These are phyloP conservation scores for Diarsia rubi DNA, from an alignment of 2,888 invertebrate genomes.

Conservation along the genomic window DNA sequence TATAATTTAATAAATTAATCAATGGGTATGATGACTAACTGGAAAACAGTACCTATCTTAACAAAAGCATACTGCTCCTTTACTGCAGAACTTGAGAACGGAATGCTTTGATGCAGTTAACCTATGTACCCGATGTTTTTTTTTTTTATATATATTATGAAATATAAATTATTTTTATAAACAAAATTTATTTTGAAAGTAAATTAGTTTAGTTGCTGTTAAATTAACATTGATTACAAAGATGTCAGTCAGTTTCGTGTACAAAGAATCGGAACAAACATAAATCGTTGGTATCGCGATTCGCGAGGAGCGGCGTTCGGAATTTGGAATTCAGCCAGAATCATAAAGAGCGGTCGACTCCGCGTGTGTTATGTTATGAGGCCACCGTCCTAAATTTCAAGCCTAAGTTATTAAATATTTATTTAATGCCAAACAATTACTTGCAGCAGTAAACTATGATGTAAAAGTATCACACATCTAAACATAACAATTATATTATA, in stretches of 20 bases:
- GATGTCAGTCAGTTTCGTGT: slow-evolving; percentile 62
- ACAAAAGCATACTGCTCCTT: not conserved
- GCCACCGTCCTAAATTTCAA: slow-evolving; percentile 83
- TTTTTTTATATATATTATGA: not conserved
- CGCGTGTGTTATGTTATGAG: slow-evolving; percentile 80
- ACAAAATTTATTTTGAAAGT: slow-evolving; percentile 6
- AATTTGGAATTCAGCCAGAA: slow-evolving; percentile 85
- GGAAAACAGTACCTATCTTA: slow-evolving; percentile 13
- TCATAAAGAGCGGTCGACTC: slow-evolving; percentile 79
- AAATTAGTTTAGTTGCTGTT: slow-evolving; percentile 25
- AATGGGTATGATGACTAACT: not conserved
- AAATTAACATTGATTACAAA: slow-evolving; percentile 41
- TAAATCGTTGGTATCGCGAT: slow-evolving; percentile 78
- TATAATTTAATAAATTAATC: not conserved
- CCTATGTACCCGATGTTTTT: not conserved
- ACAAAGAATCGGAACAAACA: slow-evolving; percentile 76
- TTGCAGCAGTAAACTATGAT: slow-evolving; percentile 62
- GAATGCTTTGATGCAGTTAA: not conserved
- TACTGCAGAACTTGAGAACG: not conserved
- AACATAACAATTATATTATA: slow-evolving; percentile 21
- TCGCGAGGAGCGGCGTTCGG: slow-evolving; percentile 74
- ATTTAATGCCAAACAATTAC: slow-evolving; percentile 70
- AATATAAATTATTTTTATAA: too few species aligned
- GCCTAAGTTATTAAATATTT: slow-evolving; percentile 79
- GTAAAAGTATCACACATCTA: slow-evolving; percentile 25